Percentiles rank a stretch among this genome's conserved stretches.
Conservation (phyloP, 1,140 invertebrate genomes). For the Planococcus citri region DNA sequence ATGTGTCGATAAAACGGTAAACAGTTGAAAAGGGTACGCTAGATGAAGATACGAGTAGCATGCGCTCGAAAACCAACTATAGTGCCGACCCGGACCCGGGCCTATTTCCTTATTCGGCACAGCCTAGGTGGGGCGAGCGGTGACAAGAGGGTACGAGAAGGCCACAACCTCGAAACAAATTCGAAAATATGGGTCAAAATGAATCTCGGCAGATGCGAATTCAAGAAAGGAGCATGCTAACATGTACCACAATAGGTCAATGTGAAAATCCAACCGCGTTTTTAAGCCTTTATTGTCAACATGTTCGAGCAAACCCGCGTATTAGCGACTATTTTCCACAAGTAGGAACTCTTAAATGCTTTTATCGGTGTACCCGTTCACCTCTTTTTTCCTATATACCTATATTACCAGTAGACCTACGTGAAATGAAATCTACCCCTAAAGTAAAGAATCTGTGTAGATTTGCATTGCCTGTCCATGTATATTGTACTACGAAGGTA, state of each 20-base stretch:
- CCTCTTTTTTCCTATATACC: no score
- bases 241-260: not conserved
- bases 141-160: no score
- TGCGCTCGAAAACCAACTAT: not conserved
- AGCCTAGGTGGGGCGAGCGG: not conserved
- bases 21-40: not conserved
- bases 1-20: constrained; percentile 6
- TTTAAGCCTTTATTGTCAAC: not conserved
- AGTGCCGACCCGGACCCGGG: not conserved
- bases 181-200: constrained; percentile 8
- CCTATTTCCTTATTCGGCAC: constrained; percentile 1
- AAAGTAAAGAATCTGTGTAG: no score
- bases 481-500: no score
- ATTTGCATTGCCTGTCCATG: no score
- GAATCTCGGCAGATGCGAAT: constrained; percentile 2
- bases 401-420: no score
- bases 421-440: no score
- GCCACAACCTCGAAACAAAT: constrained; percentile 14
- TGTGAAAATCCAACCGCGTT: not conserved
- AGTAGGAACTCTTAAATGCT: no score
- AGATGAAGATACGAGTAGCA: not conserved
- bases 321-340: not conserved
- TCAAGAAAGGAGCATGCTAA: not conserved
- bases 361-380: no score
- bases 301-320: not conserved